Evolutionary conservation across 1,140 invertebrate genomes (phyloP), one percentile per base, ranked within the genome.

Genomic region (Holcopasites calliopsidis): DNA sequence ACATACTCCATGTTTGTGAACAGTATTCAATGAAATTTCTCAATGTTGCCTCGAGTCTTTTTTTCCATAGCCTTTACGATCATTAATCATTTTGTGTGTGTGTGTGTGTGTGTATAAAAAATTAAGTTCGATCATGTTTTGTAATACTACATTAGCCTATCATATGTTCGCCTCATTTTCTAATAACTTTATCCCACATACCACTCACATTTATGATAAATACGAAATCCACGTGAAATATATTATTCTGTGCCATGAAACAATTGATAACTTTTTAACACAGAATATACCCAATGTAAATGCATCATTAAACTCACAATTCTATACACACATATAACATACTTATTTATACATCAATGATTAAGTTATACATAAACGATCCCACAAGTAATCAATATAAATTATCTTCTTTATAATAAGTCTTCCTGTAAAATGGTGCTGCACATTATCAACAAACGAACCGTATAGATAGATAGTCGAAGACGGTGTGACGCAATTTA

Each of bases 1-100:
- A 77, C 64, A 68, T 84, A 80, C 52, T 84, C 60, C 82, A 61
- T 79, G 82, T 77, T 84, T 84, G 77, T 84, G 83, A 84, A 80
- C 82, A 84, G 73, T 84, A 84, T 84, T 84, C 54, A 54, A 61
- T 54, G 75, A 74, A 69, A 77, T 75, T 68, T 75, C 73, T 69
- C 54, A 75, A 75, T 75, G 73, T 75, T 75, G 64, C 55, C 65
- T 69, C 33, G 65, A 75, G 23, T 75, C 23, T 75, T 75, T 58
- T 31, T 65, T 58, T n/a, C 52, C 13, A 42, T 42, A 13, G 50
- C 33, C 33, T 23, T 49, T 21, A 38, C n/a, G n/a, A n/a, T n/a
- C n/a, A n/a, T n/a, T n/a, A n/a, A n/a, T n/a, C n/a, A n/a, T n/a
- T n/a, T n/a, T n/a, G n/a, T n/a, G n/a, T n/a, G n/a, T n/a, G n/a